These are phyloP conservation scores for Otocyon megalotis DNA, from an alignment of 2,113 vertebrate genomes.

Conservation along the genomic window DNA sequence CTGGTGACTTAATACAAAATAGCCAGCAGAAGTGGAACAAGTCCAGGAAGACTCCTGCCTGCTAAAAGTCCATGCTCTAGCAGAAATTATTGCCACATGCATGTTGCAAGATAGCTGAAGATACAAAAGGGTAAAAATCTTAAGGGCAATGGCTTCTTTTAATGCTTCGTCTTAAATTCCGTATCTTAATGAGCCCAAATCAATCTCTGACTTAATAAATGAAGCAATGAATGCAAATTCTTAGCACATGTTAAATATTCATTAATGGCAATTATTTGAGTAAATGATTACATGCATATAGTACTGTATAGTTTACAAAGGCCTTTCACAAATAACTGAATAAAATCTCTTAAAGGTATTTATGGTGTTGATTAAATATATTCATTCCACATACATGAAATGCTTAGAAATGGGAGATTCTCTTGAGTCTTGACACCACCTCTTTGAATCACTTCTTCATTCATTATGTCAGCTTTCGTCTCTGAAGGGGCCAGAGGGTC, in stretches of 20 bases:
- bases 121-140: background rate
- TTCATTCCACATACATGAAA: background rate
- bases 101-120: background rate
- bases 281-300: background rate
- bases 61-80: background rate
- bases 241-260: background rate
- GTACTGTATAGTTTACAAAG: background rate
- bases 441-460: background rate
- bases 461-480: background rate
- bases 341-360: background rate
- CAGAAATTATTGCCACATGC: background rate
- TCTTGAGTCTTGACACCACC: background rate
- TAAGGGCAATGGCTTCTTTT: background rate
- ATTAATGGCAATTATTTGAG: background rate
- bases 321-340: slow-evolving; percentile 5
- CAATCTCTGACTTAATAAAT: background rate
- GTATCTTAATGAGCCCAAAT: background rate
- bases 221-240: background rate
- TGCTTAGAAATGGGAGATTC: background rate
- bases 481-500: background rate
- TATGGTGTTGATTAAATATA: background rate
- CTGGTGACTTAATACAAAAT: background rate
- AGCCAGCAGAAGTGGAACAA: background rate
- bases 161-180: background rate
- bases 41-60: background rate